These are phyloP conservation scores for Platyura marginata DNA, from an alignment of 1,140 invertebrate species.

Conservation along the genomic window DNA sequence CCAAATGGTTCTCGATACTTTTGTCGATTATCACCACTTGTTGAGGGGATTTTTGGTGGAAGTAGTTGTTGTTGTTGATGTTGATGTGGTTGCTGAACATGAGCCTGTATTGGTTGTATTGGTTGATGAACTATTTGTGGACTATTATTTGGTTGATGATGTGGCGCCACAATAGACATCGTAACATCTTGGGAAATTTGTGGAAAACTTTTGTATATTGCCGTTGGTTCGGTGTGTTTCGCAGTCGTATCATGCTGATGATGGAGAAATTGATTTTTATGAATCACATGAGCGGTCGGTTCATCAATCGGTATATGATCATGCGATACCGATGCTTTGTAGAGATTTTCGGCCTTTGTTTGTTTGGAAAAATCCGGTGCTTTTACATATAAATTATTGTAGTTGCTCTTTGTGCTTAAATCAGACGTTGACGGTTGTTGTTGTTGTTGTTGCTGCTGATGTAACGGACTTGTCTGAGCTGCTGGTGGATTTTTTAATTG, in stretches of 20 bases:
- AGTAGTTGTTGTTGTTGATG: neutral
- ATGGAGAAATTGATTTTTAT: constrained; percentile 2
- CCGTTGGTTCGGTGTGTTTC: neutral
- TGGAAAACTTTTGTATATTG: neutral
- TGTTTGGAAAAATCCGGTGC: constrained; percentile 1
- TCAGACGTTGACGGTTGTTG: neutral
- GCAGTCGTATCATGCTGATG: neutral
- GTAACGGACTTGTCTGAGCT: neutral
- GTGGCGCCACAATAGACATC: constrained; percentile 1
- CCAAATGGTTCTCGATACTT: neutral
- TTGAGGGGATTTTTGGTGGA: neutral
- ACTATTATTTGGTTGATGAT: neutral
- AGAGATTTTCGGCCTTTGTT: neutral
- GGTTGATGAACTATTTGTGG: neutral
- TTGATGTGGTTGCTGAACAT: neutral
- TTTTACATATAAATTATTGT: neutral
- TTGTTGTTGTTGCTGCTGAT: neutral
- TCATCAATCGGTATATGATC: neutral
- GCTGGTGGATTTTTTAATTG: constrained; percentile 3
- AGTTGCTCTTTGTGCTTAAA: no score
- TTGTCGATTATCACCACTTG: no score
- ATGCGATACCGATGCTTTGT: neutral
- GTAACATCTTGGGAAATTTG: constrained; percentile 2
- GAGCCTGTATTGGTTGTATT: neutral
- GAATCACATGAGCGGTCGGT: constrained; percentile 2